Conservation (phyloP, 2,797 vertebrate genomes). For the Manis javanica region DNA sequence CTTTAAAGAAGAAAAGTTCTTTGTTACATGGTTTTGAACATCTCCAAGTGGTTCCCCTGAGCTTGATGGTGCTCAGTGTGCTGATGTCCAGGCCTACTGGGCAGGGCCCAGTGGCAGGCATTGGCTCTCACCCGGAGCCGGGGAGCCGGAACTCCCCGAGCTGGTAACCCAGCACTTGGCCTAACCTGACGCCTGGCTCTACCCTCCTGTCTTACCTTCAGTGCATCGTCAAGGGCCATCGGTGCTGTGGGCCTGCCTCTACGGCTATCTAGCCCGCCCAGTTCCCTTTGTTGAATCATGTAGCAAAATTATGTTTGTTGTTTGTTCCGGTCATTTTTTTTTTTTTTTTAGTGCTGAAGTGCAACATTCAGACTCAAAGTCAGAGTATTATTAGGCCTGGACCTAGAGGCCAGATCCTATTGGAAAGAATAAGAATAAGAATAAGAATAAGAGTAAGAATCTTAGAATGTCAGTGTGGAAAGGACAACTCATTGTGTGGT, state of each 20-base stretch:
- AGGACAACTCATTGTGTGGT: neutral
- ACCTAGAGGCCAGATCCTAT: neutral
- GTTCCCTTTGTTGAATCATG: slow-evolving; percentile 11
- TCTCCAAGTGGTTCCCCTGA: neutral
- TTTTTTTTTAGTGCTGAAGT: neutral
- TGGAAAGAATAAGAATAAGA: neutral
- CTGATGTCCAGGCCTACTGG: neutral
- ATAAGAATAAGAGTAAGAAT: neutral
- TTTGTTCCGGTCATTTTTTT: neutral
- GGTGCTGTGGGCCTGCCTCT: neutral
- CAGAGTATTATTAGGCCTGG: neutral
- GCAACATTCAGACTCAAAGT: slow-evolving; percentile 6
- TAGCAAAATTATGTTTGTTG: neutral
- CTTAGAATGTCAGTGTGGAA: neutral
- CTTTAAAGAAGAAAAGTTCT: neutral
- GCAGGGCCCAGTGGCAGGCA: too few species aligned
- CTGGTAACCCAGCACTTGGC: fast-evolving
- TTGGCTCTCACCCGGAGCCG: neutral
- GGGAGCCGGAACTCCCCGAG: neutral
- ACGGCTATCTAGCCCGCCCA: neutral
- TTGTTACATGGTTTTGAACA: neutral
- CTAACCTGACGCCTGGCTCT: neutral
- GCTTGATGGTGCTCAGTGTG: neutral
- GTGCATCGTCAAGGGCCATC: neutral
- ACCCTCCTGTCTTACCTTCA: neutral